Percentiles rank a stretch among this genome's conserved stretches.
These are phyloP conservation scores for Allolobophora icterica DNA, from an alignment of 2,888 invertebrate species.

Conservation along the genomic window DNA sequence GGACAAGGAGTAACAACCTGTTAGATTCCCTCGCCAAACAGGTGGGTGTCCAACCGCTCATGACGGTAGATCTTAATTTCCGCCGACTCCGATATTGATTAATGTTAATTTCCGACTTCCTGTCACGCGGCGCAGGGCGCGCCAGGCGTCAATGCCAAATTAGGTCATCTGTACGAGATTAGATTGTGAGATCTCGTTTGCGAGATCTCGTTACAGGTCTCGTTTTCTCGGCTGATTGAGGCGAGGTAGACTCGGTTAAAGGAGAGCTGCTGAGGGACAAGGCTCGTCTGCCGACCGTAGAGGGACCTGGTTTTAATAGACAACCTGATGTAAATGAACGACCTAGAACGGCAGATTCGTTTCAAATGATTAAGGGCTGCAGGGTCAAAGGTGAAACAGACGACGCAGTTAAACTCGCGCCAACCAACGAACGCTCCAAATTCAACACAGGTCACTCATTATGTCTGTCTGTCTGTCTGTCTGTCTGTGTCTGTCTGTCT, in stretches of 20 bases:
- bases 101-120: background rate
- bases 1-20: background rate
- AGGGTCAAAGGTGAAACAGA: background rate
- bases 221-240: conserved; percentile 27
- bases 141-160: conserved; percentile 15
- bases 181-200: conserved; percentile 21
- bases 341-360: background rate
- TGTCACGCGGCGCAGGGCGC: background rate
- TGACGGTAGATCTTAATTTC: background rate
- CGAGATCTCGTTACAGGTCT: conserved; percentile 27
- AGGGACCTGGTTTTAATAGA: background rate
- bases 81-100: background rate
- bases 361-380: background rate
- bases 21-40: background rate
- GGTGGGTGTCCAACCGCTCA: background rate
- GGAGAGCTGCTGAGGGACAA: background rate
- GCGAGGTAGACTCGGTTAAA: background rate
- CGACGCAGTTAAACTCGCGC: background rate
- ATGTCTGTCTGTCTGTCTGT: background rate
- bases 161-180: conserved; percentile 27
- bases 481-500: background rate
- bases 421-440: background rate
- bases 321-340: conserved; percentile 17
- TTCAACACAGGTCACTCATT: background rate
- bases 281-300: background rate